Conservation (phyloP, 2,888 invertebrate genomes). For the Hartigia nigra region DNA sequence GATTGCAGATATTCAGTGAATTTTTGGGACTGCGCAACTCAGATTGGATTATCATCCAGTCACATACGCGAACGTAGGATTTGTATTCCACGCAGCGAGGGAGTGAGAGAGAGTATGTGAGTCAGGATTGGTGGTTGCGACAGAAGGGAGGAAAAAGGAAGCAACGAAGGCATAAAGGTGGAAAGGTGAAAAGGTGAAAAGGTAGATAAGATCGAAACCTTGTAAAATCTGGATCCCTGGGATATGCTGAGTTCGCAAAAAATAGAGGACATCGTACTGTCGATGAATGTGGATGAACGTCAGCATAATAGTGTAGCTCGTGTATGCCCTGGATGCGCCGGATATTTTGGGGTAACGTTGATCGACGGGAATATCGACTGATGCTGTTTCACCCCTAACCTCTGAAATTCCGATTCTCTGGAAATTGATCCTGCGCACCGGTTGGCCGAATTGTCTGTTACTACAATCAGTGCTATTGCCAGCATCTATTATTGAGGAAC, state of each 20-base stretch:
- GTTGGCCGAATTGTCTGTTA: background rate
- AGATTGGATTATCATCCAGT: background rate
- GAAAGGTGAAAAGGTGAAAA: background rate
- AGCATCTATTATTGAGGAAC: background rate
- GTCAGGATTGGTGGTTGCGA: background rate
- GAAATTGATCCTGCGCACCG: background rate
- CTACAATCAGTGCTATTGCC: background rate
- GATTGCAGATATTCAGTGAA: background rate
- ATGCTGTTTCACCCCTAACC: background rate
- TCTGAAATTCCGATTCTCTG: background rate
- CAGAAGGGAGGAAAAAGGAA: background rate
- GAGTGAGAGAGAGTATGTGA: background rate
- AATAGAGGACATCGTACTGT: constrained; percentile 34
- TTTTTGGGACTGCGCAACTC: background rate
- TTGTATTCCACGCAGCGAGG: background rate
- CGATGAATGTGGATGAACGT: constrained; percentile 42
- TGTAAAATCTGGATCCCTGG: constrained; percentile 25
- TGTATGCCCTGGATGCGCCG: background rate
- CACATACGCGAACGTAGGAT: background rate
- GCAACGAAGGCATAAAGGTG: background rate
- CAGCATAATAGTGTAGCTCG: constrained; percentile 1
- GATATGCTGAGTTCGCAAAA: constrained; percentile 35
- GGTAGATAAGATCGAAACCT: background rate
- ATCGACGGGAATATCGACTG: background rate
- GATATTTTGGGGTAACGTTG: background rate